A percentile compares a stretch with the other conserved stretches of the same genome.
phyloP scores from a whole-genome alignment of 2,113 vertebrate genomes.

The Tachysurus vachellii region DNA sequence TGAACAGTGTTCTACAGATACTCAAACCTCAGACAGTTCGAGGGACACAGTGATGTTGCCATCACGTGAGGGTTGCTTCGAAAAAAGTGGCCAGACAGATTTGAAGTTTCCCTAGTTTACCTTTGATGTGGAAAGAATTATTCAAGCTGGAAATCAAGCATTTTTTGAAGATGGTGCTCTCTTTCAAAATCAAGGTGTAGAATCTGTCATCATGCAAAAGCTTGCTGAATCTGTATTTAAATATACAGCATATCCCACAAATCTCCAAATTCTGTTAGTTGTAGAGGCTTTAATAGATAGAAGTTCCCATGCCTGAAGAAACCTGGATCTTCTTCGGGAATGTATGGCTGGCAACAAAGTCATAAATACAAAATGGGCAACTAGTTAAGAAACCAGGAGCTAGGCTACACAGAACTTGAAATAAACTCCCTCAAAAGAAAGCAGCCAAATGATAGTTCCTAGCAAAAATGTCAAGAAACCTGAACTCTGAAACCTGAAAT shows the following conservation, averaged over 20 bases:
- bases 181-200: constrained; percentile 1
- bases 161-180: background rate
- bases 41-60: too few species aligned
- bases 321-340: background rate
- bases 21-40: too few species aligned
- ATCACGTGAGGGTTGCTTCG: too few species aligned
- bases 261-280: constrained; percentile 1
- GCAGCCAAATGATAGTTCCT: background rate
- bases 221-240: constrained; percentile 1
- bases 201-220: constrained; percentile 1
- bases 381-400: background rate
- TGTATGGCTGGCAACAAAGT: background rate
- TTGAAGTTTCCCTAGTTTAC: too few species aligned
- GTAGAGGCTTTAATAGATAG: background rate
- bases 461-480: constrained; percentile 29
- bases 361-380: too few species aligned
- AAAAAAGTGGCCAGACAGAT: too few species aligned
- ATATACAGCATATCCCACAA: constrained; percentile 13
- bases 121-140: too few species aligned
- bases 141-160: too few species aligned
- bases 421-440: constrained; percentile 1
- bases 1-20: too few species aligned
- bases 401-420: background rate
- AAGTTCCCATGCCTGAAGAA: constrained; percentile 27
- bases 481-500: too few species aligned